Evolutionary conservation across 2,888 invertebrate species (phyloP).

Genomic region (Hybos culiciformis): DNA sequence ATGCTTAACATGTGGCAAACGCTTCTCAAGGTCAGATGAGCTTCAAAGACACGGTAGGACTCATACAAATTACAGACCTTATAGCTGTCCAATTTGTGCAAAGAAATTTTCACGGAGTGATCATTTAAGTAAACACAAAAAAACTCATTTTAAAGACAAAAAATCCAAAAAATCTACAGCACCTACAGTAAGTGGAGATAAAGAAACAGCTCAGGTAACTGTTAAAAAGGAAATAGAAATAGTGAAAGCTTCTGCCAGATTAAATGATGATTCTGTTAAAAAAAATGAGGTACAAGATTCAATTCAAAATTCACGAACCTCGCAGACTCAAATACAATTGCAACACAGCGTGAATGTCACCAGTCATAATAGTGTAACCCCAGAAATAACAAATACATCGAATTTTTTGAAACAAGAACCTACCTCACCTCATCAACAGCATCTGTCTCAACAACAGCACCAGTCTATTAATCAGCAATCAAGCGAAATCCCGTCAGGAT

Average conservation of each 20-base stretch:
- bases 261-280: background rate
- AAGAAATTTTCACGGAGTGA: constrained; percentile 89
- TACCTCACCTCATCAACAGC: no score
- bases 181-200: constrained; percentile 23
- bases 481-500: background rate
- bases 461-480: background rate
- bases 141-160: constrained; percentile 54
- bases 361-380: background rate
- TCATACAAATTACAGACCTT: constrained; percentile 81
- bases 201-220: constrained; percentile 7
- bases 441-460: background rate
- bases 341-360: background rate
- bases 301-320: background rate
- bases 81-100: constrained; percentile 71
- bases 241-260: background rate
- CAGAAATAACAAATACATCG: background rate
- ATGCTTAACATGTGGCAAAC: constrained; percentile 77
- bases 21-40: constrained; percentile 86
- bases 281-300: constrained; percentile 1
- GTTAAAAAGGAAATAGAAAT: background rate
- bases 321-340: background rate
- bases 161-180: constrained; percentile 28
- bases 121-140: constrained; percentile 84
- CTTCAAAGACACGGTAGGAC: constrained; percentile 77
- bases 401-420: background rate